Evolutionary conservation across 1,140 invertebrate species (phyloP), one percentile per base, ranked within the genome.

Genomic region (Colletes latitarsis): DNA sequence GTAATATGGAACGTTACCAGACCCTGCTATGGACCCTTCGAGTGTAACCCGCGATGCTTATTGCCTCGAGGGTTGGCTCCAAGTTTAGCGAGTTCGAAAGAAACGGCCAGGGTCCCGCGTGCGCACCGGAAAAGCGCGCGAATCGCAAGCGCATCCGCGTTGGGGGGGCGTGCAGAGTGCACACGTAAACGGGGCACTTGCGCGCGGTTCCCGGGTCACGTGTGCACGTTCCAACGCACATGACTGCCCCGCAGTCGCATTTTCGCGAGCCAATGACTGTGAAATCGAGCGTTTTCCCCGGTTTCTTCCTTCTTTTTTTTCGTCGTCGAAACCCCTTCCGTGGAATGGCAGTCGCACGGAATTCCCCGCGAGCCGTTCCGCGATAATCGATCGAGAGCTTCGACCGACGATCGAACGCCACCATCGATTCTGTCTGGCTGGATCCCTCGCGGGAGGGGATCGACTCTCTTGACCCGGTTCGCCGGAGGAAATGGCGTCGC

Each of bases 211-310:
- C n/a, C 43, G 30, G 30, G 39, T 55, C 67, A 64, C 62, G 63
- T 84, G 63, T 84, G 66, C 78, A 84, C 84, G 84, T 82, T 81
- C 77, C 77, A 69, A 41, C 83, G 85, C 81, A 88, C 86, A 87
- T 75, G 82, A 84, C 79, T 86, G 81, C 81, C 77, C 70, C 76
- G 73, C 62, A 53, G 53, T 75, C 78, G 86, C 85, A 83, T 83
- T 88, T 88, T 88, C 83, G 67, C 88, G 87, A 89, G 70, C 84
- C 89, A 90, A 85, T 90, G 89, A 80, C 88, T 88, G 87, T 86
- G 82, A 90, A 90, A 90, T 89, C 86, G 85, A 82, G 67, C 86
- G 79, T 87, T 89, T 87, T 89, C 82, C 70, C 57, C 63, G 21
- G n/a, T 30, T 81, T 81, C 81, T 84, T 4, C 46, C 58, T 73